Conservation (phyloP, 2,797 vertebrate species). For the Malurus leucopterus region DNA sequence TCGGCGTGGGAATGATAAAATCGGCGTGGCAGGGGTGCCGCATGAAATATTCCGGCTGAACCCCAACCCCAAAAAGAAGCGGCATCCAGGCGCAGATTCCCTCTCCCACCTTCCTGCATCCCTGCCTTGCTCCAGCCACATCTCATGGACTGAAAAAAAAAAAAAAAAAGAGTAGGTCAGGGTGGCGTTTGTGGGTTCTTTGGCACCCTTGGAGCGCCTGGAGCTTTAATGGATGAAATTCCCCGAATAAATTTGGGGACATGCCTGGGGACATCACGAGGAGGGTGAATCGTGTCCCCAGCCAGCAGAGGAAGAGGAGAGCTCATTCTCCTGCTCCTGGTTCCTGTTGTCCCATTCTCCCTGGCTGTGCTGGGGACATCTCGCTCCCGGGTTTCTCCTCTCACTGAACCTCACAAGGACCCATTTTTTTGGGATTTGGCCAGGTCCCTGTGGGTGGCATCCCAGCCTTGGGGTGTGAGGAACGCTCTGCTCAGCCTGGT, state of each 20-base stretch:
- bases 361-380: accelerated
- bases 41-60: background rate
- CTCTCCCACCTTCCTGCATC: background rate
- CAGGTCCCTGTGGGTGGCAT: background rate
- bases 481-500: accelerated
- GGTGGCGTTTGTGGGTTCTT: background rate
- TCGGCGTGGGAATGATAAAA: background rate
- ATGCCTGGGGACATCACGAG: background rate
- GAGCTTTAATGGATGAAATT: background rate
- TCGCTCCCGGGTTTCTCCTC: background rate
- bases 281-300: background rate
- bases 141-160: accelerated
- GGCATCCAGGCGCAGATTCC: background rate
- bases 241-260: background rate
- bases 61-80: background rate
- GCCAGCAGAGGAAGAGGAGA: background rate
- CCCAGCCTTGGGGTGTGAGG: background rate
- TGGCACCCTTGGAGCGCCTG: background rate
- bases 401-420: background rate
- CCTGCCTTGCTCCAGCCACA: accelerated
- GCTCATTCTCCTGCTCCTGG: background rate
- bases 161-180: background rate
- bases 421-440: background rate
- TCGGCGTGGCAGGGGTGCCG: accelerated
- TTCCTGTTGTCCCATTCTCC: background rate